Percentiles rank a stretch among this genome's conserved stretches.
Evolutionary conservation across 2,797 vertebrate genomes (phyloP).

Genomic region (Octomys mimax): DNA sequence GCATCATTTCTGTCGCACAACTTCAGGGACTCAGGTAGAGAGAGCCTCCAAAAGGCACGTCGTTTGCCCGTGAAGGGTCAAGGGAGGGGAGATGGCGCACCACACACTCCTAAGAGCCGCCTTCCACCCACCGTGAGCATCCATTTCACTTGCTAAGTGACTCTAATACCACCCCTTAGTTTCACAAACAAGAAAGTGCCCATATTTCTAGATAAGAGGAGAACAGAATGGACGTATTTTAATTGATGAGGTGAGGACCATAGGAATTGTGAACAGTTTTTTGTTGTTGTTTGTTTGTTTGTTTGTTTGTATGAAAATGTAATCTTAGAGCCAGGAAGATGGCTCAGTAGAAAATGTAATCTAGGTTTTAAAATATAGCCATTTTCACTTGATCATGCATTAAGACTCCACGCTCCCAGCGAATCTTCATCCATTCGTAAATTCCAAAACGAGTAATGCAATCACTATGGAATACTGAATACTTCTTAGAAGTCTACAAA

Average conservation of each 20-base stretch:
- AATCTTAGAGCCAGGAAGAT: too few species aligned
- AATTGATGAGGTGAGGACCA: background rate
- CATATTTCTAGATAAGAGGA: background rate
- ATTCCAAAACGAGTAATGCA: background rate
- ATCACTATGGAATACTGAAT: background rate
- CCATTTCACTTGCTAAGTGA: background rate
- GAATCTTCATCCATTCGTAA: background rate
- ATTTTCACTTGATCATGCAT: background rate
- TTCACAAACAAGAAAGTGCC: background rate
- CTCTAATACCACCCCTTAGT: background rate
- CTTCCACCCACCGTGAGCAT: background rate
- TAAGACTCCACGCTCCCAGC: background rate
- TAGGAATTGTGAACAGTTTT: background rate
- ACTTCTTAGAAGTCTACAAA: background rate
- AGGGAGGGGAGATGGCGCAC: background rate
- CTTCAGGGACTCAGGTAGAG: background rate
- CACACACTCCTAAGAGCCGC: fast-evolving
- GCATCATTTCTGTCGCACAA: background rate
- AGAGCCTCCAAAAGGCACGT: background rate
- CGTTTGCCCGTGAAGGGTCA: fast-evolving
- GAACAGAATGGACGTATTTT: background rate
- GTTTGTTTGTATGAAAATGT: background rate
- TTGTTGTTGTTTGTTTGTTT: too few species aligned
- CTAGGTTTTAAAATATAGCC: background rate
- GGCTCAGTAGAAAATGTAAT: background rate